phyloP scores from a whole-genome alignment of 2,888 invertebrate species.

The Germaria angustata region DNA sequence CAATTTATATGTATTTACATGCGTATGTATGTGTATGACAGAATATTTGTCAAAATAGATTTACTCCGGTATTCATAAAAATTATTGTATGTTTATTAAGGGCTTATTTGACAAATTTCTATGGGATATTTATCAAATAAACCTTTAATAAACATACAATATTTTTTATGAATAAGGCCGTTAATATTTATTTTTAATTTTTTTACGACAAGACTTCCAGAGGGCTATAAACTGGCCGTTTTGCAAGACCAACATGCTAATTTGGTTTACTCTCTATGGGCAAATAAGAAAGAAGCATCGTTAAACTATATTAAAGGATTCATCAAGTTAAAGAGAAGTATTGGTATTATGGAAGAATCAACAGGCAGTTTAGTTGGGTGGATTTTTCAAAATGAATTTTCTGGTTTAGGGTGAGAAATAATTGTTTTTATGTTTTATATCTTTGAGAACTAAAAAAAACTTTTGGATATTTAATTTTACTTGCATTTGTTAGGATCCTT shows the following conservation, averaged over 20 bases:
- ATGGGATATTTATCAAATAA: too few species aligned
- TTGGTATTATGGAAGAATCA: constrained; percentile 71
- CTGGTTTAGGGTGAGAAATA: constrained; percentile 73
- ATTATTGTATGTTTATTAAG: too few species aligned
- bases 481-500: constrained; percentile 72
- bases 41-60: too few species aligned
- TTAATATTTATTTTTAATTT: not conserved
- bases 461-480: not conserved
- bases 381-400: constrained; percentile 77
- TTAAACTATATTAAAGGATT: constrained; percentile 72
- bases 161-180: too few species aligned
- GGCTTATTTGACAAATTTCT: too few species aligned
- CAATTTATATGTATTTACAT: too few species aligned
- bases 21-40: too few species aligned
- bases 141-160: too few species aligned
- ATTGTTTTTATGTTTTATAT: not conserved
- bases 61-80: too few species aligned
- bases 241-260: constrained; percentile 70
- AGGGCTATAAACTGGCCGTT: constrained; percentile 70
- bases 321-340: constrained; percentile 70
- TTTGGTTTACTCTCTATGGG: constrained; percentile 72
- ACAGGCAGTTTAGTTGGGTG: constrained; percentile 73
- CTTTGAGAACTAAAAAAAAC: not conserved
- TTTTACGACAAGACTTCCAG: constrained; percentile 62
- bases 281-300: constrained; percentile 75